Evolutionary conservation across 1,140 invertebrate species (phyloP).

Genomic region (Hestina assimilis): DNA sequence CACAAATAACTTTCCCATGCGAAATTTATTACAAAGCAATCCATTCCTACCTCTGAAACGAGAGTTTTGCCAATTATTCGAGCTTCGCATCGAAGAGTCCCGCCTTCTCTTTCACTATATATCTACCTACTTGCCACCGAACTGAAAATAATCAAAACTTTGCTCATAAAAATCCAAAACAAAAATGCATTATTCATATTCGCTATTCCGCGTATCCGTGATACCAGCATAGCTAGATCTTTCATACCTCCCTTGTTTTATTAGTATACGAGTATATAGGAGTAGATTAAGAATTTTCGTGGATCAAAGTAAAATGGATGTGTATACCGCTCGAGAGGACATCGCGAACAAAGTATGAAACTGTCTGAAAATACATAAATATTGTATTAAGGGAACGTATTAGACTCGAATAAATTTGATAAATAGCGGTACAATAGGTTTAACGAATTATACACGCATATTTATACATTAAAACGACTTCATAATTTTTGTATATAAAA

Average conservation of each 20-base stretch:
- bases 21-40: conserved; percentile 51
- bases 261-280: conserved; percentile 35
- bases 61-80: conserved; percentile 61
- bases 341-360: conserved; percentile 69
- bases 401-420: conserved; percentile 41
- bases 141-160: conserved; percentile 79
- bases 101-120: conserved; percentile 46
- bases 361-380: conserved; percentile 74
- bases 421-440: conserved; percentile 30
- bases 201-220: conserved; percentile 51
- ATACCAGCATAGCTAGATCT: conserved; percentile 47
- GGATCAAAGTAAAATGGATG: conserved; percentile 49
- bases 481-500: too few relatives aligned
- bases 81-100: conserved; percentile 48
- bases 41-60: conserved; percentile 48
- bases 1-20: conserved; percentile 55
- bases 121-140: conserved; percentile 60
- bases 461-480: background rate
- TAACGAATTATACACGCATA: conserved; percentile 2
- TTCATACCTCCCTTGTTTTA: conserved; percentile 26
- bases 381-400: conserved; percentile 69
- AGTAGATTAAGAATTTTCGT: conserved; percentile 35
- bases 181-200: conserved; percentile 79
- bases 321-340: conserved; percentile 48
- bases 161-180: conserved; percentile 78